Evolutionary conservation across 92 coral and sea anemone species (phyloP).

Genomic region (Heliopora coerulea): DNA sequence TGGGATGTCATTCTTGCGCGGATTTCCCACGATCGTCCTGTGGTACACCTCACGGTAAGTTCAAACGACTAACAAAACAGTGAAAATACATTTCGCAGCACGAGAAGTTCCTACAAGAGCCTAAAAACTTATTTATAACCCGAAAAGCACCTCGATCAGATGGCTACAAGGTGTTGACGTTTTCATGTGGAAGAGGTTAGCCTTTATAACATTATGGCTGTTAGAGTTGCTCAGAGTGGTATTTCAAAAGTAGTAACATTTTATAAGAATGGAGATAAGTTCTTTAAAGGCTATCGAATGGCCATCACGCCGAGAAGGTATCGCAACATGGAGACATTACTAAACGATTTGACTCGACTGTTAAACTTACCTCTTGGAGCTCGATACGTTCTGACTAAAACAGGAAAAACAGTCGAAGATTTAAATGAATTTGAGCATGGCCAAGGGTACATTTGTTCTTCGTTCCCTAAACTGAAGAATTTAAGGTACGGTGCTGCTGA

Average conservation of each 20-base stretch:
- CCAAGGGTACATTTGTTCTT: constrained; percentile 92
- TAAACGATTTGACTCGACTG: constrained; percentile 73
- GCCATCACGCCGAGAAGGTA: constrained; percentile 84
- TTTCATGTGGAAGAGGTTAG: background rate
- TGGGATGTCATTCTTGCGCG: background rate
- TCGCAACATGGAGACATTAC: constrained; percentile 76
- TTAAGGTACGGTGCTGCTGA: constrained; percentile 72
- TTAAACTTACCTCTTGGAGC: constrained; percentile 88
- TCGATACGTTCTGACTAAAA: constrained; percentile 80
- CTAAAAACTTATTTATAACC: background rate
- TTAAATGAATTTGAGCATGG: constrained; percentile 86
- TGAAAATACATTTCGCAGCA: background rate
- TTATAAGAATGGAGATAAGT: constrained; percentile 86
- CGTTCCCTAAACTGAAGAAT: constrained; percentile 72
- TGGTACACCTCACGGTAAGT: no score
- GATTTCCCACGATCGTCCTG: background rate
- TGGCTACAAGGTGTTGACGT: background rate
- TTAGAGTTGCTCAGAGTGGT: constrained; percentile 43
- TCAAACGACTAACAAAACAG: background rate
- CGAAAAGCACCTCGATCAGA: background rate
- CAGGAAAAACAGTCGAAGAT: constrained; percentile 71
- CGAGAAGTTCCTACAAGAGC: background rate
- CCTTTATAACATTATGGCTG: background rate
- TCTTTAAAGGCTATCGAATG: constrained; percentile 78
- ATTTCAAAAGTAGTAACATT: constrained; percentile 74